Evolutionary conservation across 37 sponge, comb jelly and placozoan species (phyloP), one percentile per base, ranked within the genome.

Genomic region (Bolinopsis microptera): DNA sequence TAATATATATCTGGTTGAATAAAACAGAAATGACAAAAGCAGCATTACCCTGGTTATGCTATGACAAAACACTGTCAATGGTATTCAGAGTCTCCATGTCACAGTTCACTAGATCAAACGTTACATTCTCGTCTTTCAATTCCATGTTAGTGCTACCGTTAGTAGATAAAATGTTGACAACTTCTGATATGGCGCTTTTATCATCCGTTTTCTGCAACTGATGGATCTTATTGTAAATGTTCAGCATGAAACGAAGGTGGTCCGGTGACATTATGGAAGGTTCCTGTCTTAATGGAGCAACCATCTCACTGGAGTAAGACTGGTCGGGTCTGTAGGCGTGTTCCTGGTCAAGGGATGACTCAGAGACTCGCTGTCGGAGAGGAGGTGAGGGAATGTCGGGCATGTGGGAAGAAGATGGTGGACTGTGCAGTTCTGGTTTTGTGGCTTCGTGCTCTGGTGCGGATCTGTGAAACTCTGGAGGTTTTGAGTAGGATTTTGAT

Each of bases 81-180:
- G 28, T 86, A 23, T 38, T 2, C 25, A 86, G 90, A 0, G 90
- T 86, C 48, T 86, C 90, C 26, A 86, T 40, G 31, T 86, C 61
- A 40, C 90, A 86, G 61, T 86, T 86, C 0, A 41, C 61, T 2
- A 86, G 24, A 86, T 86, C 90, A 40, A 86, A 86, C 2, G 90
- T 33, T 16, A 86, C 90, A 38, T 86, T 39, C 0, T 86, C 90
- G 1, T 86, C 90, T 21, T 41, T 41, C 61, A 86, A 0, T 2
- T 26, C 25, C 90, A 86, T 86, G 36, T 3, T 26, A 39, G 48
- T 86, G 23, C 30, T 41, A 27, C 90, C 61, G 36, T 86, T 30
- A 24, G 61, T 24, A 8, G 90, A 28, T 24, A 86, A 27, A 86
- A 86, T 86, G 35, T 86, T 86, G 26, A 41, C 61, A 27, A 86